Evolutionary conservation across 2,113 vertebrate species (phyloP).

Genomic region (Aviceda subcristata): DNA sequence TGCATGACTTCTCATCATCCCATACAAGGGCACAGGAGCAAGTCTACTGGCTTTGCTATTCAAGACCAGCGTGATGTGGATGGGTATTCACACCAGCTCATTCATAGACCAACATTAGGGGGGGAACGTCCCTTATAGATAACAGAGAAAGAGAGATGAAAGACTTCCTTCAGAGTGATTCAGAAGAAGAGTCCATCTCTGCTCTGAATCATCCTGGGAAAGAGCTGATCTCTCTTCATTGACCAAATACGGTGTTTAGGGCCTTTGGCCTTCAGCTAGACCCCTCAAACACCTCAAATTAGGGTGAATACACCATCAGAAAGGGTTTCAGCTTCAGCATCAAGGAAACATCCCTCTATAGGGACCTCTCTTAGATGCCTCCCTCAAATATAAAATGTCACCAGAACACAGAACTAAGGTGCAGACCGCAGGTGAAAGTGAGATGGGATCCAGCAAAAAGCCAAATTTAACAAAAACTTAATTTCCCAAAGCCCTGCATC

Average conservation of each 20-base stretch:
- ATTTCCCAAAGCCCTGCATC: background rate
- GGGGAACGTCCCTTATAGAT: background rate
- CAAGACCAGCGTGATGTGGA: background rate
- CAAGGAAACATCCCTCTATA: background rate
- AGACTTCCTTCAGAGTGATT: conserved; percentile 24
- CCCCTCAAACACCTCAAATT: background rate
- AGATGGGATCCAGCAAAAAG: background rate
- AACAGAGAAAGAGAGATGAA: background rate
- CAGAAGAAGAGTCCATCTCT: background rate
- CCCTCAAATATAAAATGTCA: background rate
- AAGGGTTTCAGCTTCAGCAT: background rate
- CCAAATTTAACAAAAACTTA: background rate
- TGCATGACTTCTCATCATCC: background rate
- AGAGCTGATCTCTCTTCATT: background rate
- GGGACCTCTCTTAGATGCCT: background rate
- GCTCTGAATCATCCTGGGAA: background rate
- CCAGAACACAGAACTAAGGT: background rate
- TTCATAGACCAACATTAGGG: background rate
- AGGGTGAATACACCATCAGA: background rate
- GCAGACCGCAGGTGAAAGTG: background rate
- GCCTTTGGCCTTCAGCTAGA: background rate
- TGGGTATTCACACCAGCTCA: background rate
- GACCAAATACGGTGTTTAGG: background rate
- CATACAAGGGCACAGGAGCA: background rate
- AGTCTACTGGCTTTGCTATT: background rate